A percentile compares a stretch with the other conserved stretches of the same genome.
Evolutionary conservation across 2,797 vertebrate genomes (phyloP).

Genomic region (Spea hammondii): DNA sequence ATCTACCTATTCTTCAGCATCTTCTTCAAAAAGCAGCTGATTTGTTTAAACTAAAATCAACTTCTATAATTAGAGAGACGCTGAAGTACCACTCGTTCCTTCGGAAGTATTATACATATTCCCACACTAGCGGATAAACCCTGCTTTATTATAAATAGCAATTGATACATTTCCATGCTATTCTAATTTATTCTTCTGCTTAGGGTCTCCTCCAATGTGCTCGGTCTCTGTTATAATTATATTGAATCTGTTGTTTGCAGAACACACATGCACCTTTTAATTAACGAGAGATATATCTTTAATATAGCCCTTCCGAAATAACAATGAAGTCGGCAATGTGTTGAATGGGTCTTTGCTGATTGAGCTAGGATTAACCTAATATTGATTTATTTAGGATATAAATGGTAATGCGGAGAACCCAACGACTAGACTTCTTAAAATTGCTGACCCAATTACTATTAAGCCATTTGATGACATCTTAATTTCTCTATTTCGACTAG

Average conservation of each 20-base stretch:
- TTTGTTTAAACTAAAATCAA: no score
- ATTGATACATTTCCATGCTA: no score
- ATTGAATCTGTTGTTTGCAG: constrained; percentile 9
- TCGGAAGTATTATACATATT: no score
- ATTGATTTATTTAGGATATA: constrained; percentile 60
- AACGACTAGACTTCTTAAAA: constrained; percentile 61
- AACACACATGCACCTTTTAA: constrained; percentile 3
- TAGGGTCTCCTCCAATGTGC: neutral
- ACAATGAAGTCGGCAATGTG: constrained; percentile 45
- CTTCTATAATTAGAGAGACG: no score
- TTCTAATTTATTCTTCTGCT: neutral
- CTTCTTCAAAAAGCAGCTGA: no score
- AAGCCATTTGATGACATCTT: constrained; percentile 60
- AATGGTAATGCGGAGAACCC: constrained; percentile 57
- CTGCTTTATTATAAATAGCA: no score
- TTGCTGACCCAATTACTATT: constrained; percentile 61
- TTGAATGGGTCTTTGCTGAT: constrained; percentile 51
- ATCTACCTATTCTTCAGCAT: no score
- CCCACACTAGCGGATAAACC: no score
- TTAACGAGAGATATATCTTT: constrained; percentile 18
- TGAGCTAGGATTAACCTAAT: constrained; percentile 52
- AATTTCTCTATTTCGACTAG: constrained; percentile 60
- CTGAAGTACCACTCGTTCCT: no score
- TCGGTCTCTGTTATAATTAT: neutral
- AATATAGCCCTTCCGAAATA: neutral